Base-by-base conservation (phyloP, 2,888 invertebrate species). In the Erebia palarica region DNA sequence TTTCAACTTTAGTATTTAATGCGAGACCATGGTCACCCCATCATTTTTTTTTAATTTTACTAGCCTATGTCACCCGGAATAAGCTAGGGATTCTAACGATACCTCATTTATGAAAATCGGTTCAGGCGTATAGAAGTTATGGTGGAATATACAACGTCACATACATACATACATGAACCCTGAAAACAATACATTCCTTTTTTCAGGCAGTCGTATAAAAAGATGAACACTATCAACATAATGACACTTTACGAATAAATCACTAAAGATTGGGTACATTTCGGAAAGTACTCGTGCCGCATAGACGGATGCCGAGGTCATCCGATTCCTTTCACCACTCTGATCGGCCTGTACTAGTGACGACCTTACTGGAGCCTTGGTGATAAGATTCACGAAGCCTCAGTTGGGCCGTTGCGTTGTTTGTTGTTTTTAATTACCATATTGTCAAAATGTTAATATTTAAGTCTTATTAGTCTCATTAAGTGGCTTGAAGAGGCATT, bases 241-340 rank as follows among this genome's bases (percentile, higher is more conserved):
- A 14, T 58, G 27, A 55, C 57, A 44, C 44, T 14, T n/a, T 57
- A 27, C 36, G 58, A 67, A 59, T 67, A 67, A 67, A 21, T 67
- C 58, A 49, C 27, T 49, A 59, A 59, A 67, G 21, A 59, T 59
- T 66, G 66, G 59, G 49, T 44, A 67, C 67, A 67, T 67, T 67
- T 59, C 44, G 59, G 58, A 68, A 70, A 70, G 63, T 57, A 70
- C 55, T 16, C 53, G 53, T 55, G 44, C 44, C 13, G 47, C 21
- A 42, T 68, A 60, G 73, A 80, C 80, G 82, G 85, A 86, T 85
- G 84, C 84, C 90, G 90, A 90, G 90, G 90, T 88, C 90, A 85
- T 77, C 81, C 80, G 81, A 84, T 86, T 84, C 90, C 91, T 91
- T 91, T 91, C 91, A 91, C 91, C 88, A 81, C 84, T 87, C 88